A percentile compares a stretch with the other conserved stretches of the same genome.
Evolutionary conservation across 2,113 vertebrate species (phyloP).

Genomic region (Potamarius usumacintae): DNA sequence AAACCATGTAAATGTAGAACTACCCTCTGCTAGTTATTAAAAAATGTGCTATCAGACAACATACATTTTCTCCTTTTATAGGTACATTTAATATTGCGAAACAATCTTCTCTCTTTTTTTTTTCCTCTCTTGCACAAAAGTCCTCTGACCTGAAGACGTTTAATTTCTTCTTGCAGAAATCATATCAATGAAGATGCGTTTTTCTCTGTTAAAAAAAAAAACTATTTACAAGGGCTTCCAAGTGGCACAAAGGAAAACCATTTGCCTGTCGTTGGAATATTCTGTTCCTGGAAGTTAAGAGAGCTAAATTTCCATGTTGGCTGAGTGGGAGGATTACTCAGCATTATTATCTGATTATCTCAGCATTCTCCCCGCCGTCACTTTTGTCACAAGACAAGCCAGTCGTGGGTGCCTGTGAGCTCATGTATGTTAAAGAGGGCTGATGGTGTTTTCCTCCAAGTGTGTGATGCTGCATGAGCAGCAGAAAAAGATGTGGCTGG

Average conservation of each 20-base stretch:
- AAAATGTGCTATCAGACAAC: neutral
- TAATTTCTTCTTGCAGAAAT: neutral
- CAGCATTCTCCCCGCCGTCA: no score
- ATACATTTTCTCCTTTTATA: neutral
- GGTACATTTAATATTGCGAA: neutral
- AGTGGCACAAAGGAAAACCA: neutral
- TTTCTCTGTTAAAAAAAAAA: no score
- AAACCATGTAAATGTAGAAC: neutral
- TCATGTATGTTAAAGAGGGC: no score
- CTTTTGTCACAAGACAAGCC: no score
- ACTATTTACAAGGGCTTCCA: neutral
- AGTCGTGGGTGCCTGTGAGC: no score
- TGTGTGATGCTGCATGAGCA: no score
- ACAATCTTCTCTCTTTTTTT: neutral
- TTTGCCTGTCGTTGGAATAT: neutral
- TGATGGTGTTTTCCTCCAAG: no score
- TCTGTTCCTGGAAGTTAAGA: neutral
- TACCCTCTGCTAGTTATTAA: neutral
- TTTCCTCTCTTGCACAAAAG: neutral
- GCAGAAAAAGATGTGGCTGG: no score
- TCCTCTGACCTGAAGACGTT: neutral
- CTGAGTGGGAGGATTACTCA: no score
- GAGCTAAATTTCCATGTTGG: neutral
- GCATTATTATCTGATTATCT: no score
- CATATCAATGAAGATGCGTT: neutral